Evolutionary conservation across 2,888 invertebrate genomes (phyloP).

Genomic region (Aphodius sticticus): DNA sequence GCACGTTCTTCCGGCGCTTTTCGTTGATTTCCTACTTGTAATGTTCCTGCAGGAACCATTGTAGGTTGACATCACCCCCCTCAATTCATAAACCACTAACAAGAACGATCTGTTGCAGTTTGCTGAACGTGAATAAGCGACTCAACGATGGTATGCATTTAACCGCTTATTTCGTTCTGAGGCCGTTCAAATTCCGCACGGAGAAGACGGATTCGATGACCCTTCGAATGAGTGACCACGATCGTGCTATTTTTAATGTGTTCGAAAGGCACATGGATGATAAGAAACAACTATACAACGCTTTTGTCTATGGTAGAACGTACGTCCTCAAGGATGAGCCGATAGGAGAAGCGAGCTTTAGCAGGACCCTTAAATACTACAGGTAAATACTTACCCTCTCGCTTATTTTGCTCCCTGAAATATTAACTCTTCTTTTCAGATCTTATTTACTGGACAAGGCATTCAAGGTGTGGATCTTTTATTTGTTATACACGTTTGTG

Average conservation of each 20-base stretch:
- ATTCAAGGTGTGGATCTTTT: neutral
- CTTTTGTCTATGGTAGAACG: neutral
- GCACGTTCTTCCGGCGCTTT: neutral
- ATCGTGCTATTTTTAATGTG: neutral
- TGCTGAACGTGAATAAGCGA: neutral
- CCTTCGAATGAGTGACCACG: neutral
- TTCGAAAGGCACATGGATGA: neutral
- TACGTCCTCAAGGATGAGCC: neutral
- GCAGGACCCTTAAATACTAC: neutral
- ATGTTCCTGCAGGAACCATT: constrained; percentile 7
- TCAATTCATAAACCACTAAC: neutral
- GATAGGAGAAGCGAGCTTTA: too few relatives aligned
- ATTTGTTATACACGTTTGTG: neutral
- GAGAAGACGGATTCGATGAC: neutral
- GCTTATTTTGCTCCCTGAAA: neutral
- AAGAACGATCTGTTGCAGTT: neutral
- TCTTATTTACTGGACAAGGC: neutral
- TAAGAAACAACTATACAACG: neutral
- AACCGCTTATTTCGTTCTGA: neutral
- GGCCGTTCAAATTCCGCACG: neutral
- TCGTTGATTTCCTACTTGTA: neutral
- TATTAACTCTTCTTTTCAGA: neutral
- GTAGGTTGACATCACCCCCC: neutral
- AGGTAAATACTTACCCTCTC: neutral
- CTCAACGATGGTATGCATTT: neutral